Base-by-base conservation (phyloP, 2,113 vertebrate species). In the Elaphurus davidianus region DNA sequence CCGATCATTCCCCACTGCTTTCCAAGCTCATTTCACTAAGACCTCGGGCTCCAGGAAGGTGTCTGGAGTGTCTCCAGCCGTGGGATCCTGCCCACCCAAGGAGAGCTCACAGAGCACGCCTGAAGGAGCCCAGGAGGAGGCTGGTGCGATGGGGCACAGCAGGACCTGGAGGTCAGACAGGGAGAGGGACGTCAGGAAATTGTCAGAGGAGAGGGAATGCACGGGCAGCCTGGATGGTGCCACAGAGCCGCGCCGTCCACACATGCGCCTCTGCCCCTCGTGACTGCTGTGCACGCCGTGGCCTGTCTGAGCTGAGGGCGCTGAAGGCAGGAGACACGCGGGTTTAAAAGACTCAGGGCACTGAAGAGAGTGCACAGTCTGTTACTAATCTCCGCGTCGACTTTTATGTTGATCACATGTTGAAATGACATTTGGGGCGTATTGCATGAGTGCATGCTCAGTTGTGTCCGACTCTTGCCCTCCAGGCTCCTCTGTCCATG, bases 241-340 rank as follows among this genome's bases (percentile, higher is more conserved):
- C 36, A 10, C 67, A 1, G 12, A 45, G 12, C 74, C 12, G 0
- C 19, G 11, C 74, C 50, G n/a, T 45, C 62, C 43, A 9, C 45
- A 4, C 59, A 0, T 33, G 16, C 8, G 50, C 64, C 87, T 7
- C 40, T 12, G 21, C 23, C 16, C 1, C 25, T 0, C 0, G 1
- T 4, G 16, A 62, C 89, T 47, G 2, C 79, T 13, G 10, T 19
- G 4, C 15, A 21, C 3, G 0, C 0, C 0, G 0, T 2, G 54
- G 67, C 76, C 8, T 28, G 3, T 71, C n/a, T 17, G 54, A 54
- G 6, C 54, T 0, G 11, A 55, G 40, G 5, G 1, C 0, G 40
- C 71, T 36, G 4, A 21, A 2, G n/a, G 25, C 12, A 1, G 52
- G 79, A 94, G 25, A 2, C 43, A 6, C 0, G 1, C 27, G 33